Conservation (phyloP, 2,888 invertebrate species). For the Andrena praecox region DNA sequence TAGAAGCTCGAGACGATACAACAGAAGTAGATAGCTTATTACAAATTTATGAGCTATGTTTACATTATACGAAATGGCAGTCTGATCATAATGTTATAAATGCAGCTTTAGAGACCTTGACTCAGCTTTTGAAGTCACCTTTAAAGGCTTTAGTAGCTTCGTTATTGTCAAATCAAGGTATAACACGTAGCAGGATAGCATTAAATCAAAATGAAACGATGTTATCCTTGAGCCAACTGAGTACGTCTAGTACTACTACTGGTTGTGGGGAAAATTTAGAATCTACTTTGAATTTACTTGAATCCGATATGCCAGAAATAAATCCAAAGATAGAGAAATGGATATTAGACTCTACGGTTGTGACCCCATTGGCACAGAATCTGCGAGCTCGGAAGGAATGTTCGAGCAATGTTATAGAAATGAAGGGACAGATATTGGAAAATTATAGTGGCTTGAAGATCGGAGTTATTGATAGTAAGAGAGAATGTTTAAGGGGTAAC, state of each 20-base stretch:
- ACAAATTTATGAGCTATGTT: slow-evolving; percentile 92
- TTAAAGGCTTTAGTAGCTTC: slow-evolving; percentile 84
- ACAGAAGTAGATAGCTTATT: slow-evolving; percentile 79
- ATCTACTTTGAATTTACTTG: slow-evolving; percentile 74
- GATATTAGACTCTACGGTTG: slow-evolving; percentile 75
- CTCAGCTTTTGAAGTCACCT: slow-evolving; percentile 86
- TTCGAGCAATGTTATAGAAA: slow-evolving; percentile 70
- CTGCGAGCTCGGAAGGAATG: slow-evolving; percentile 51
- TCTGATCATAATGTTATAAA: slow-evolving; percentile 95
- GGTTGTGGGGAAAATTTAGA: slow-evolving; percentile 72
- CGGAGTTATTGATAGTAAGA: slow-evolving; percentile 77
- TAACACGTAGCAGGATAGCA: slow-evolving; percentile 79
- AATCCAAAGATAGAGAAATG: slow-evolving; percentile 78
- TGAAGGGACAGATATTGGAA: slow-evolving; percentile 73
- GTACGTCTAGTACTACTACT: slow-evolving; percentile 73
- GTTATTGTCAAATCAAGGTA: slow-evolving; percentile 85
- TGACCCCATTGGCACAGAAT: slow-evolving; percentile 60
- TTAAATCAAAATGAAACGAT: slow-evolving; percentile 65
- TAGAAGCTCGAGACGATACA: slow-evolving; percentile 63
- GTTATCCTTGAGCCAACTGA: slow-evolving; percentile 73
- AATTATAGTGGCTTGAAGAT: slow-evolving; percentile 76
- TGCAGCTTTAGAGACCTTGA: slow-evolving; percentile 91
- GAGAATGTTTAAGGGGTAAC: not conserved
- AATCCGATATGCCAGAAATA: slow-evolving; percentile 76
- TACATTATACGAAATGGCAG: slow-evolving; percentile 89